Evolutionary conservation across 2,888 invertebrate genomes (phyloP).

Genomic region (Lepidonotus clava): DNA sequence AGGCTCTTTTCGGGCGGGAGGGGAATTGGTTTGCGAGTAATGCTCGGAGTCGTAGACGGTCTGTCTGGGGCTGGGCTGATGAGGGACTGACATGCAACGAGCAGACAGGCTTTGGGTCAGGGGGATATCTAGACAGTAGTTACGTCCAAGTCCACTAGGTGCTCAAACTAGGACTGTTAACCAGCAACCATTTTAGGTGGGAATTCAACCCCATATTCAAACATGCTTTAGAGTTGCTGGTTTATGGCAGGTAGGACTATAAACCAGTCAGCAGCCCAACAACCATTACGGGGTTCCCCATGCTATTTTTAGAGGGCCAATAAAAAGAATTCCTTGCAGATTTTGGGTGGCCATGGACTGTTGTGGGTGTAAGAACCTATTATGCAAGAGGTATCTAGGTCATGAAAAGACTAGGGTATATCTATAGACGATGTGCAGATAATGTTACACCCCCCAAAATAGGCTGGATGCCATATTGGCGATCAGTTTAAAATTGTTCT

Average conservation of each 20-base stretch:
- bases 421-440: too few species aligned
- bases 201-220: not conserved
- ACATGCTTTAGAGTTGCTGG: not conserved
- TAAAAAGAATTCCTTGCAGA: too few species aligned
- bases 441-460: too few species aligned
- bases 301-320: too few species aligned
- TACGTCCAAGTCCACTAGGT: not conserved
- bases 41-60: not conserved
- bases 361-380: too few species aligned
- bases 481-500: too few species aligned
- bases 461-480: too few species aligned
- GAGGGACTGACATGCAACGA: not conserved
- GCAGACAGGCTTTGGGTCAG: not conserved
- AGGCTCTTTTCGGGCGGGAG: not conserved
- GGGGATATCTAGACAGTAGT: not conserved
- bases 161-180: not conserved
- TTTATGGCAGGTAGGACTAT: not conserved
- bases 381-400: too few species aligned
- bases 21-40: conserved; percentile 19
- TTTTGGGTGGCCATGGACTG: too few species aligned
- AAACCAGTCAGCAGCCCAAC: too few species aligned
- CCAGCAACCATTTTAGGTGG: not conserved
- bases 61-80: not conserved
- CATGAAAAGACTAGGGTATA: too few species aligned
- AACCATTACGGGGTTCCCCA: too few species aligned